Conservation (phyloP, 2,888 invertebrate genomes). For the Malachius bipustulatus region DNA sequence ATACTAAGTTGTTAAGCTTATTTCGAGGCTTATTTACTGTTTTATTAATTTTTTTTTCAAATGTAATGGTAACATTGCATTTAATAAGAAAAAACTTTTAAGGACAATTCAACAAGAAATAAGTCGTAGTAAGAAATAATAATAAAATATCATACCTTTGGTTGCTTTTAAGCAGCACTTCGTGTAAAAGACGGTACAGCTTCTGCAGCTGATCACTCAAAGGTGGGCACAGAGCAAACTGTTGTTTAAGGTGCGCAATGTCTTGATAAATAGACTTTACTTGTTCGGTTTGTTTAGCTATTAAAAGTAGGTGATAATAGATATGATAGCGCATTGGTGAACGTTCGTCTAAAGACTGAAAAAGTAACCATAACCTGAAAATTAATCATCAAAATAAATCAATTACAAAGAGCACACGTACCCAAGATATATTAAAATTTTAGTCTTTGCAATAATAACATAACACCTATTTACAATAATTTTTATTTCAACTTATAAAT, state of each 20-base stretch:
- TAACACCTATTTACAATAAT: too few species aligned
- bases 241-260: slow-evolving; percentile 69
- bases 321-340: slow-evolving; percentile 83
- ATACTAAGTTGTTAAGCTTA: too few species aligned
- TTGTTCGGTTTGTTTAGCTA: slow-evolving; percentile 79
- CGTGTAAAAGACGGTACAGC: slow-evolving; percentile 75
- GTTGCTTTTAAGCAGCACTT: slow-evolving; percentile 75
- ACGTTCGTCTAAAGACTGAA: slow-evolving; percentile 77
- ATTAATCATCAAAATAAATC: too few species aligned
- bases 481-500: too few species aligned
- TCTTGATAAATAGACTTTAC: slow-evolving; percentile 75
- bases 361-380: slow-evolving; percentile 76
- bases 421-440: too few species aligned
- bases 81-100: too few species aligned
- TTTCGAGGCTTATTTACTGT: too few species aligned
- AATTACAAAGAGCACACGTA: too few species aligned
- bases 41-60: too few species aligned
- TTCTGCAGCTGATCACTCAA: slow-evolving; percentile 87
- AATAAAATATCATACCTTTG: slow-evolving; percentile 56
- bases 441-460: too few species aligned
- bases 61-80: too few species aligned
- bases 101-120: too few species aligned
- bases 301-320: slow-evolving; percentile 81
- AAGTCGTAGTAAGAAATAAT: slow-evolving; percentile 6
- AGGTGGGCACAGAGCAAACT: slow-evolving; percentile 67